Conservation (phyloP, 2,797 vertebrate genomes). For the Diplodus puntazzo region DNA sequence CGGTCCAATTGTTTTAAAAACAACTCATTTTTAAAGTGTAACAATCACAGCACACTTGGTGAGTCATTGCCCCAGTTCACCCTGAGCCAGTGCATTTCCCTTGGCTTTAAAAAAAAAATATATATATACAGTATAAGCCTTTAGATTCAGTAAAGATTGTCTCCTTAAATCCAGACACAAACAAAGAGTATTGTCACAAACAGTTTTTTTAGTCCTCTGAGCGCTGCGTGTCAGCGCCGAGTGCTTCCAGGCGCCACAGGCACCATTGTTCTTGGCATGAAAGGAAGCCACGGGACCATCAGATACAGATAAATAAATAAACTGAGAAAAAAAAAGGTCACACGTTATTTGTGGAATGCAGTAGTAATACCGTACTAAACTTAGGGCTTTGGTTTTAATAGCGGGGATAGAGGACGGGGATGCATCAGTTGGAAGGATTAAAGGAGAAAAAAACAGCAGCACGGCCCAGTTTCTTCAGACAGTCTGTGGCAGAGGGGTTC, state of each 20-base stretch:
- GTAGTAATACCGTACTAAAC: slow-evolving; percentile 3
- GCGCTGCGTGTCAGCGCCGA: slow-evolving; percentile 2
- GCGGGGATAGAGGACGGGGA: not conserved
- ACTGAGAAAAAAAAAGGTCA: slow-evolving; percentile 15
- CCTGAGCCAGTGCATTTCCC: not conserved
- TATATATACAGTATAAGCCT: not conserved
- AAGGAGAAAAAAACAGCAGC: not conserved
- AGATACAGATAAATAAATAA: slow-evolving; percentile 15
- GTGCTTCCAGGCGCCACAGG: slow-evolving; percentile 17
- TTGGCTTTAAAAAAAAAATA: not conserved
- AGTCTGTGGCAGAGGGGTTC: not conserved
- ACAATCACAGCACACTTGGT: not conserved
- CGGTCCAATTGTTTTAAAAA: not conserved
- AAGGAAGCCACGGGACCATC: slow-evolving; percentile 13
- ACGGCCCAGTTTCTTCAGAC: slow-evolving; percentile 1
- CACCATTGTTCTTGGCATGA: slow-evolving; percentile 13
- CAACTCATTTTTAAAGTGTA: not conserved
- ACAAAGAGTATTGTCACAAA: slow-evolving; percentile 32
- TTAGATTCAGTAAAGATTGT: slow-evolving; percentile 11
- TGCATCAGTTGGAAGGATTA: slow-evolving; percentile 1
- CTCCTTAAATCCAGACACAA: slow-evolving; percentile 19
- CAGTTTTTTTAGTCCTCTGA: slow-evolving; percentile 8
- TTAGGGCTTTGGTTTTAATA: slow-evolving; percentile 12
- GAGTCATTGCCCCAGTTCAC: not conserved
- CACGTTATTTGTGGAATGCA: not conserved